These are phyloP conservation scores for Hemiprocne comata DNA, from an alignment of 2,113 vertebrate genomes.

Conservation along the genomic window DNA sequence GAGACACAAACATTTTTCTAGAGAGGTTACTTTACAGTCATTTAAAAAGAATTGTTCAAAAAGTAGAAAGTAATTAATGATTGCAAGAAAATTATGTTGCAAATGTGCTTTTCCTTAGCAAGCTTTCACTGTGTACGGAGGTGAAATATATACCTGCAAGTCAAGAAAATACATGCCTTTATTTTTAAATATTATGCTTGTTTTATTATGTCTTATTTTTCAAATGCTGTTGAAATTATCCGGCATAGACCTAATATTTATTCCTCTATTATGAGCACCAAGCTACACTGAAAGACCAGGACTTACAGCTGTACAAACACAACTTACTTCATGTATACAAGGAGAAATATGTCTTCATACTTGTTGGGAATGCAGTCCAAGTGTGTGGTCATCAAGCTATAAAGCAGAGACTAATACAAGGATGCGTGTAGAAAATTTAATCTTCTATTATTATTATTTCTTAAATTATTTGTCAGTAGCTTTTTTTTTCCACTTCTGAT, in stretches of 20 bases:
- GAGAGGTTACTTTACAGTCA: conserved; percentile 12
- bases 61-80: conserved; percentile 41
- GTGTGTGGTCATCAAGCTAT: conserved; percentile 48
- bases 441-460: conserved; percentile 13
- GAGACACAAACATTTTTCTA: conserved; percentile 38
- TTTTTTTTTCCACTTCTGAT: neutral
- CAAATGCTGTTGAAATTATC: conserved; percentile 60
- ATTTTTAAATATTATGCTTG: conserved; percentile 72
- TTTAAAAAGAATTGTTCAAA: conserved; percentile 49
- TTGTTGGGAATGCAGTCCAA: conserved; percentile 26
- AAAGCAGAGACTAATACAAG: conserved; percentile 53
- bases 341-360: conserved; percentile 19
- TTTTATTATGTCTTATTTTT: conserved; percentile 74
- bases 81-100: conserved; percentile 22
- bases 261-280: conserved; percentile 52
- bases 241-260: conserved; percentile 78
- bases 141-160: conserved; percentile 62
- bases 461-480: neutral
- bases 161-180: conserved; percentile 56
- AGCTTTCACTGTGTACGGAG: conserved; percentile 10
- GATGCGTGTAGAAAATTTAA: neutral
- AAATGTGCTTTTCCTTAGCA: conserved; percentile 51
- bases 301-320: conserved; percentile 62
- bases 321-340: conserved; percentile 27
- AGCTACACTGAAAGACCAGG: conserved; percentile 40